Conservation (phyloP, 2,113 vertebrate genomes). For the human region DNA sequence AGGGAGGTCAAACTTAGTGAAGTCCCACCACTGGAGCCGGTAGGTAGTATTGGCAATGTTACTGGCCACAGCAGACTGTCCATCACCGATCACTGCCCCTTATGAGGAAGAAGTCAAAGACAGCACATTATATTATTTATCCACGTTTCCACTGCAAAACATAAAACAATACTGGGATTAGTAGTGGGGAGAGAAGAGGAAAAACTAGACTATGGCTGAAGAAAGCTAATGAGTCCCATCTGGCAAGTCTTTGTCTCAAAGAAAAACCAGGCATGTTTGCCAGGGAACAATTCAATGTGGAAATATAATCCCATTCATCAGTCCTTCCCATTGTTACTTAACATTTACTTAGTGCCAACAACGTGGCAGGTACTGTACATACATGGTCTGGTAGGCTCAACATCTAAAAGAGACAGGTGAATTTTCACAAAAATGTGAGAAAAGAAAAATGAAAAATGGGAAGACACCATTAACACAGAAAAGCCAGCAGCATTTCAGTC, state of each 20-base stretch:
- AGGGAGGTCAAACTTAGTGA: conserved; percentile 98
- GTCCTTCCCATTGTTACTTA: neutral
- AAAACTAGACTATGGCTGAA: conserved; percentile 1
- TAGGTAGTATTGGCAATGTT: conserved; percentile 99
- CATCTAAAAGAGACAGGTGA: neutral
- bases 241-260: conserved; percentile 14
- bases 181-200: neutral
- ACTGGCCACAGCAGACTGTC: conserved; percentile 98
- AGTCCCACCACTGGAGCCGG: conserved; percentile 99
- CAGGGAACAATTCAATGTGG: neutral
- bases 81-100: conserved; percentile 98
- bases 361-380: neutral
- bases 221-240: neutral
- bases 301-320: conserved; percentile 11
- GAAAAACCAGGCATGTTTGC: conserved; percentile 28
- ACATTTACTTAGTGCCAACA: neutral
- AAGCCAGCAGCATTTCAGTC: neutral
- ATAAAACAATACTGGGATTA: neutral
- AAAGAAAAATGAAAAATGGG: neutral
- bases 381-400: neutral
- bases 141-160: conserved; percentile 1
- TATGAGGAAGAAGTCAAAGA: conserved; percentile 48
- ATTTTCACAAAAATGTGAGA: neutral
- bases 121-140: neutral
- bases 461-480: neutral